Evolutionary conservation across 1,140 invertebrate genomes (phyloP), one percentile per base, ranked within the genome.

Genomic region (Drosophila punjabiensis): DNA sequence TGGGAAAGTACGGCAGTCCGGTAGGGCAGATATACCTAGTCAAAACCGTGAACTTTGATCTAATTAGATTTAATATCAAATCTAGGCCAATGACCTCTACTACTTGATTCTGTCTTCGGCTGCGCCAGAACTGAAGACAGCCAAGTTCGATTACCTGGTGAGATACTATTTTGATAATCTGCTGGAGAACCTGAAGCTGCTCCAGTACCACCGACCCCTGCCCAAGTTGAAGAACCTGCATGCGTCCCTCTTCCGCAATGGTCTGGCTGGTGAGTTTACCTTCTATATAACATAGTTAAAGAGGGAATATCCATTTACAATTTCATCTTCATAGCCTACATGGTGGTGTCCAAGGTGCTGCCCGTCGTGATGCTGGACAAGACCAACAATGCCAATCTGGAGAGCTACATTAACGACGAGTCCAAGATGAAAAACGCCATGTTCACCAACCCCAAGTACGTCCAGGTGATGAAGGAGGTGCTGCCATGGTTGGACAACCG

Each of bases 401-500:
- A 82, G 35, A 86, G 61, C 45, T 76, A 73, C 10, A 53, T 78
- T 6, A 78, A 74, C 18, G 91, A 92, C 59, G 91, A 91, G 39
- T 76, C 80, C 10, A 92, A 92, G 76, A 56, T 92, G 66, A 92
- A 90, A 59, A 48, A 24, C 28, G 78, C 81, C 35, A 93, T 93
- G 92, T 93, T 86, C 55, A 86, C 70, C 52, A 93, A 93, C 61
- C 87, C 60, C 39, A 93, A 91, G 53, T 93, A 93, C 67, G 78
- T 91, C 11, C 77, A 91, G 62, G 81, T 78, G 24, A 90, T 93
- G 82, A 63, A 75, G 24, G 87, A 89, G 47, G 55, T 93, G 47
- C 59, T 93, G 28, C 92, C 92, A 62, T 93, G 90, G 90, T 79
- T 93, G 82, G 90, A 93, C 69, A 93, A 93, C 65, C 87, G 90